phyloP scores from a whole-genome alignment of 2,113 vertebrate species.

The Felis chaus region DNA sequence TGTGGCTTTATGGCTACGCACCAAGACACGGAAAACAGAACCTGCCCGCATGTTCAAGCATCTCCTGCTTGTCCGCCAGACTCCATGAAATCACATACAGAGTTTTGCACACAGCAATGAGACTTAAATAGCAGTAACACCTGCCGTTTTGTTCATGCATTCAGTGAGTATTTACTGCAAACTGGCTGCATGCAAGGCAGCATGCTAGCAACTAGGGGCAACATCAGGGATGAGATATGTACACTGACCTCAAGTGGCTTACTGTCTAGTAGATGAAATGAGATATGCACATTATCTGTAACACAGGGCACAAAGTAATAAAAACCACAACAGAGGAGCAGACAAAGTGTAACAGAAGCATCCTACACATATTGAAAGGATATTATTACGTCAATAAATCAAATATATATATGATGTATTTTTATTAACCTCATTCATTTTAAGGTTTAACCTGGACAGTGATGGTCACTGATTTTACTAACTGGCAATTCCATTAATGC shows the following conservation, averaged over 20 bases:
- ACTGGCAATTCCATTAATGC: background rate
- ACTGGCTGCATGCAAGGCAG: background rate
- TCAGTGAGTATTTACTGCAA: background rate
- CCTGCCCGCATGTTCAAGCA: background rate
- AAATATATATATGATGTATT: background rate
- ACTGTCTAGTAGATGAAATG: background rate
- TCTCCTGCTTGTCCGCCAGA: background rate
- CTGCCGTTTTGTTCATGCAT: background rate
- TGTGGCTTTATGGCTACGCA: background rate
- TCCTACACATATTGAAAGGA: background rate
- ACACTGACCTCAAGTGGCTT: background rate
- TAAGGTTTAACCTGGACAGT: conserved; percentile 22
- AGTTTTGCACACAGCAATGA: background rate
- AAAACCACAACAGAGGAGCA: background rate
- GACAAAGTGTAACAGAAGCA: background rate
- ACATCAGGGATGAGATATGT: background rate
- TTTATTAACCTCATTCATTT: conserved; percentile 61
- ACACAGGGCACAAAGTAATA: background rate
- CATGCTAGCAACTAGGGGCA: background rate
- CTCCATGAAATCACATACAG: background rate
- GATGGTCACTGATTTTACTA: conserved; percentile 19
- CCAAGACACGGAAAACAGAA: conserved; percentile 20
- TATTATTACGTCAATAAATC: conserved; percentile 40
- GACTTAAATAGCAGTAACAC: background rate
- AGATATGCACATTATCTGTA: background rate